A percentile compares a stretch with the other conserved stretches of the same genome.
phyloP scores from a whole-genome alignment of 2,113 vertebrate genomes.

The Cochlearius cochlearius region DNA sequence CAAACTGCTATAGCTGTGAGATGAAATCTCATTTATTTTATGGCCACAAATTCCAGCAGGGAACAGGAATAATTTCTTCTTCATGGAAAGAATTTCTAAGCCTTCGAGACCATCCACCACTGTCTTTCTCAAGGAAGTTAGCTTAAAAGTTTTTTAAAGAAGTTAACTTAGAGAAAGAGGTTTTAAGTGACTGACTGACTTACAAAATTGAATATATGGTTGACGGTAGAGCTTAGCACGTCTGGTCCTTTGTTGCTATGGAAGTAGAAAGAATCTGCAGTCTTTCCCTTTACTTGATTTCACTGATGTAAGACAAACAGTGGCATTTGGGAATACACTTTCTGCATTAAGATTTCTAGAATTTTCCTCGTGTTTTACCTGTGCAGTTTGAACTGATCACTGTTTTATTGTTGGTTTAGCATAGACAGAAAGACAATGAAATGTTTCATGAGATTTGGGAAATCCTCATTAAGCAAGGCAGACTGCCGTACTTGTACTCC shows the following conservation, averaged over 20 bases:
- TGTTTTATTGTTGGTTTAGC: neutral
- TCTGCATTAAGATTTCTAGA: neutral
- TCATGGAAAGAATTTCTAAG: neutral
- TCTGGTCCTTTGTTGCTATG: neutral
- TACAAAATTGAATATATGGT: neutral
- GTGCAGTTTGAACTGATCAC: neutral
- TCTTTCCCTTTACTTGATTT: neutral
- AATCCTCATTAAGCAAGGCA: neutral
- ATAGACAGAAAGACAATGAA: neutral
- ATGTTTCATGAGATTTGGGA: neutral
- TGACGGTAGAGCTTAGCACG: neutral
- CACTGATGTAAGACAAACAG: neutral
- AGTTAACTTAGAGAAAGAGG: neutral
- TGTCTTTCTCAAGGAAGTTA: neutral
- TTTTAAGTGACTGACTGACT: neutral
- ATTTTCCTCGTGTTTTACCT: neutral
- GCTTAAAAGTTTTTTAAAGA: neutral
- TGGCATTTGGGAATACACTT: neutral
- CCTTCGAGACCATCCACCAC: neutral
- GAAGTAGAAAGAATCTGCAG: neutral
- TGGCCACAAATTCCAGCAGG: neutral
- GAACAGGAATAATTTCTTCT: neutral
- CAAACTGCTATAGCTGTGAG: neutral
- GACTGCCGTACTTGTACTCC: neutral
- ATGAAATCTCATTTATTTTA: slow-evolving; percentile 31